Conservation (phyloP, 2,888 invertebrate species). For the Serripes groenlandicus region DNA sequence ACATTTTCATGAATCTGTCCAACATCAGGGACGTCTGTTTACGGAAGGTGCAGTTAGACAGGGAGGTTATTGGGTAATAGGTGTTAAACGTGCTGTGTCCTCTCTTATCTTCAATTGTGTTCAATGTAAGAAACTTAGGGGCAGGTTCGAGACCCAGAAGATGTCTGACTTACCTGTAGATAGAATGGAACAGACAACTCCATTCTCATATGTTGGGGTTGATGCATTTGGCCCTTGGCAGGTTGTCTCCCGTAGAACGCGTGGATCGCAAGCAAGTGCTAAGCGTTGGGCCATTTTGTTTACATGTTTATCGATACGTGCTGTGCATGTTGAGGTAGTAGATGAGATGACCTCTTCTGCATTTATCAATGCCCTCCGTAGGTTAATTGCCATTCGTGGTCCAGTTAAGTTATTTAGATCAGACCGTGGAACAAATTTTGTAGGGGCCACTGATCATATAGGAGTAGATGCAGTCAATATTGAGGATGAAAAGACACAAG, state of each 20-base stretch:
- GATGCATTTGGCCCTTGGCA: constrained; percentile 64
- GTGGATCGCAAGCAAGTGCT: constrained; percentile 43
- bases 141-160: constrained; percentile 44
- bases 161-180: constrained; percentile 64
- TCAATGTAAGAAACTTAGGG: constrained; percentile 56
- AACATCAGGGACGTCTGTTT: constrained; percentile 58
- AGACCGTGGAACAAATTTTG: constrained; percentile 65
- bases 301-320: constrained; percentile 59
- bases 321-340: constrained; percentile 65
- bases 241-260: constrained; percentile 50
- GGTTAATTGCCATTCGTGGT: constrained; percentile 60
- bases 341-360: constrained; percentile 59
- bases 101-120: constrained; percentile 58
- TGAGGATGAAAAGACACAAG: constrained; percentile 36
- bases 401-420: constrained; percentile 50
- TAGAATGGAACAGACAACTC: constrained; percentile 34
- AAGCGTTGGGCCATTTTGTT: constrained; percentile 70
- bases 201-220: constrained; percentile 61
- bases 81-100: constrained; percentile 53
- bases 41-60: constrained; percentile 59
- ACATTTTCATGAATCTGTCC: constrained; percentile 34
- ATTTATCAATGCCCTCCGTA: constrained; percentile 60
- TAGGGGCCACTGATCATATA: constrained; percentile 54
- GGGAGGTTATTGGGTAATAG: constrained; percentile 63
- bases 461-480: constrained; percentile 49